A percentile compares a stretch with the other conserved stretches of the same genome.
phyloP scores from a whole-genome alignment of 2,113 vertebrate species.

The Centropus unirufus region DNA sequence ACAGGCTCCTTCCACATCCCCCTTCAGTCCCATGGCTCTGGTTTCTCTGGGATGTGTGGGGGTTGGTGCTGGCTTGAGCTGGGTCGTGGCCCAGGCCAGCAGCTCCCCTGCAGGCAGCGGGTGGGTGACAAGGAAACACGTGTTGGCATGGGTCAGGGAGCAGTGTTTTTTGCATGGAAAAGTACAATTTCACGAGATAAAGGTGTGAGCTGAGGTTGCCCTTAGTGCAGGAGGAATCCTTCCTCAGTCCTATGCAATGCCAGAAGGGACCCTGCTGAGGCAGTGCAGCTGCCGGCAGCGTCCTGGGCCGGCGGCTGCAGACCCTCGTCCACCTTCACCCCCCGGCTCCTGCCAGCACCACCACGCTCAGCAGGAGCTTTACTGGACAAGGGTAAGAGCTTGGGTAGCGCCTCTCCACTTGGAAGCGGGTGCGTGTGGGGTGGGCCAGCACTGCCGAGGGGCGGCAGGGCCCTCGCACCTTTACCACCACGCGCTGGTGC shows the following conservation, averaged over 20 bases:
- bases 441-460: neutral
- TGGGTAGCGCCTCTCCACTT: neutral
- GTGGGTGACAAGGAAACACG: neutral
- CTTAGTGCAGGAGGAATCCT: neutral
- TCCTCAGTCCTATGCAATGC: neutral
- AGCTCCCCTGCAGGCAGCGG: neutral
- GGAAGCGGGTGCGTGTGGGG: neutral
- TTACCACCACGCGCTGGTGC: accelerated
- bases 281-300: neutral
- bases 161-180: neutral
- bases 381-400: neutral
- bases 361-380: neutral
- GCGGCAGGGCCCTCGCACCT: accelerated
- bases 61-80: neutral
- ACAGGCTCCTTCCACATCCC: accelerated
- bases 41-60: neutral
- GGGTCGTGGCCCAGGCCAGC: neutral
- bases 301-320: neutral
- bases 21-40: neutral
- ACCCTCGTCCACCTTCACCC: neutral
- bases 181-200: neutral
- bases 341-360: neutral
- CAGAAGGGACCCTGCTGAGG: neutral
- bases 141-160: accelerated
- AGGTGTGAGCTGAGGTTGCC: neutral